These are phyloP conservation scores for Rhodinocichla rosea DNA, from an alignment of 2,113 vertebrate species.

Conservation along the genomic window DNA sequence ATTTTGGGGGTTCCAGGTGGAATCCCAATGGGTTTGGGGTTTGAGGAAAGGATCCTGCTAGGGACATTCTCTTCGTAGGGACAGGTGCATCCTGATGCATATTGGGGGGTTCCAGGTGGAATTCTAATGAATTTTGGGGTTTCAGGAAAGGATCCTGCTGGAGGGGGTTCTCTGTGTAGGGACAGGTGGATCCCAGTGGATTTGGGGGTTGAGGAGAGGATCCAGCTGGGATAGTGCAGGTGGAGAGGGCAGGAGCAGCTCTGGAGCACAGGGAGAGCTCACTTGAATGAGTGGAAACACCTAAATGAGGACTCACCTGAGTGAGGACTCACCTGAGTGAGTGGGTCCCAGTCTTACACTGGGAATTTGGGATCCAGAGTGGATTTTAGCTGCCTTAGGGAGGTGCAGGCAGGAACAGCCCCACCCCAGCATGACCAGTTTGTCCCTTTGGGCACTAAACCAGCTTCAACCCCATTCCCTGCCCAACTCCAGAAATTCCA, in stretches of 20 bases:
- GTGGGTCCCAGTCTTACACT: background rate
- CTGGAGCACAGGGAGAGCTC: background rate
- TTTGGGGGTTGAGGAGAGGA: background rate
- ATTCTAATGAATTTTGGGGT: background rate
- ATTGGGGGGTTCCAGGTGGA: background rate
- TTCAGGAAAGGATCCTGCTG: background rate
- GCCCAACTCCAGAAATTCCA: background rate
- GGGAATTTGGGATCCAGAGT: background rate
- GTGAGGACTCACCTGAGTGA: background rate
- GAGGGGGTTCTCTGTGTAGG: background rate
- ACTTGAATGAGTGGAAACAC: background rate
- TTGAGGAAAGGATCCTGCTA: background rate
- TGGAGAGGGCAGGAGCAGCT: background rate
- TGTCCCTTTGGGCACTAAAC: background rate
- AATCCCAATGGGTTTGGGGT: too few species aligned
- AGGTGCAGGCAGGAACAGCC: background rate
- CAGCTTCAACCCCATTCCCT: background rate
- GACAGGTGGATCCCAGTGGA: rapidly evolving
- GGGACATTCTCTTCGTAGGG: rapidly evolving
- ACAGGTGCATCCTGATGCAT: rapidly evolving
- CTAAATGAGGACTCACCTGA: background rate
- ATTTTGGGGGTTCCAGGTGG: rapidly evolving
- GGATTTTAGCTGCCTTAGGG: background rate
- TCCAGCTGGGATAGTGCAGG: background rate
- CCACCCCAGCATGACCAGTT: background rate